A percentile compares a stretch with the other conserved stretches of the same genome.
Evolutionary conservation across 2,113 vertebrate species (phyloP).

Genomic region (Lutjanus erythropterus): DNA sequence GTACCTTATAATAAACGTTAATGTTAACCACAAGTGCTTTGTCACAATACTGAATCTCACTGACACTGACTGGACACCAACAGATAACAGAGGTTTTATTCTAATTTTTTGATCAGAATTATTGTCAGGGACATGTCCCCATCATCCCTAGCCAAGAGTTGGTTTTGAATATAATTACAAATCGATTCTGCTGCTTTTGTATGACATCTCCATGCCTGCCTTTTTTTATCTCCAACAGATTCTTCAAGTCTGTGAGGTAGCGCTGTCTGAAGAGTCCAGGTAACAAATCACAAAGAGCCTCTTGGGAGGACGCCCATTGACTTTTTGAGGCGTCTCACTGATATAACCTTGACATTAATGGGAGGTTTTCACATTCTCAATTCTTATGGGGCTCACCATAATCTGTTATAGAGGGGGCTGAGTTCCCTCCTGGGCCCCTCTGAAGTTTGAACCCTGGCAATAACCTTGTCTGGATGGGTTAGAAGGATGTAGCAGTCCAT

Average conservation of each 20-base stretch:
- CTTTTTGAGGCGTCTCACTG: constrained; percentile 68
- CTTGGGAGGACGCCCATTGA: constrained; percentile 63
- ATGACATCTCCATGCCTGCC: background rate
- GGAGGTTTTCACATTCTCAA: constrained; percentile 70
- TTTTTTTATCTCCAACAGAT: constrained; percentile 19
- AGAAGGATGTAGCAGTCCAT: constrained; percentile 49
- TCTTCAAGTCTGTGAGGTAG: constrained; percentile 22
- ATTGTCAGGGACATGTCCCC: no score
- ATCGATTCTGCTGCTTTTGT: background rate
- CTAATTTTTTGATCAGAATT: no score
- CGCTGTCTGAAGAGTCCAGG: constrained; percentile 43
- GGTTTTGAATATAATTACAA: background rate
- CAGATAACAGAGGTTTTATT: no score
- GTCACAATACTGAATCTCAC: no score
- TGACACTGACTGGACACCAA: no score
- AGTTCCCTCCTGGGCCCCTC: constrained; percentile 60
- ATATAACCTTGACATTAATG: constrained; percentile 79
- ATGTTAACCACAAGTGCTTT: no score
- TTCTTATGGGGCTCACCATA: constrained; percentile 67
- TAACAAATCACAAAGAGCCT: constrained; percentile 71
- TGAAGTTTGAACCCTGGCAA: constrained; percentile 64
- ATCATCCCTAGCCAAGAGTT: no score
- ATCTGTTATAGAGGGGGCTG: constrained; percentile 72
- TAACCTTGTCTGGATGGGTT: constrained; percentile 73
- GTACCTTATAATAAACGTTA: no score